A percentile compares a stretch with the other conserved stretches of the same genome.
These are phyloP conservation scores for Gymnoscopelus microlampas DNA, from an alignment of 2,797 vertebrate species.

Conservation along the genomic window DNA sequence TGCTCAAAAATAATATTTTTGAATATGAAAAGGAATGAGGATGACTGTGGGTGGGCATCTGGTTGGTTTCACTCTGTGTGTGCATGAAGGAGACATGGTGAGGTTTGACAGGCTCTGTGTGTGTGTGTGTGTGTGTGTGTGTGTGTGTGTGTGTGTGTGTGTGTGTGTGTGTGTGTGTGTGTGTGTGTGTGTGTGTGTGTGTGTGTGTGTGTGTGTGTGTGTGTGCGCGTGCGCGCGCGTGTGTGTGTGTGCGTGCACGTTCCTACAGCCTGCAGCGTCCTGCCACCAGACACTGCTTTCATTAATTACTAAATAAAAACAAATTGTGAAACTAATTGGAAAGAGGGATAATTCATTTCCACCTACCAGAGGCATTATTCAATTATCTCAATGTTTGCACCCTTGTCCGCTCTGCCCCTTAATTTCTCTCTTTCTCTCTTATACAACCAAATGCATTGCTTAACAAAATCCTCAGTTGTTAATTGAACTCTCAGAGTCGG, in stretches of 20 bases:
- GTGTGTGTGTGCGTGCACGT: constrained; percentile 11
- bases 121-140: constrained; percentile 11
- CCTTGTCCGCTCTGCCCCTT: constrained; percentile 58
- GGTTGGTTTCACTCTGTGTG: constrained; percentile 57
- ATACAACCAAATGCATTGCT: constrained; percentile 47
- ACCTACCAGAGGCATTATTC: constrained; percentile 84
- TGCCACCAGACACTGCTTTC: constrained; percentile 79
- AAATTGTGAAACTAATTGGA: constrained; percentile 88
- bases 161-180: constrained; percentile 14
- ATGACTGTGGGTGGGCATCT: constrained; percentile 25
- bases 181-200: constrained; percentile 12
- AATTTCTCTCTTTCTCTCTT: constrained; percentile 55
- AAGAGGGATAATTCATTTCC: constrained; percentile 83
- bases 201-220: constrained; percentile 9
- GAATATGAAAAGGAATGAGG: constrained; percentile 41
- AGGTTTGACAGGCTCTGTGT: constrained; percentile 57
- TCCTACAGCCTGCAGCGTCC: constrained; percentile 68
- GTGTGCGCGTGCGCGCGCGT: constrained; percentile 4
- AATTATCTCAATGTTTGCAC: constrained; percentile 75
- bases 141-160: constrained; percentile 10
- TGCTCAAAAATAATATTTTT: constrained; percentile 34
- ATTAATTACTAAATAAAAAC: constrained; percentile 90
- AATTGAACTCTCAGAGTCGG: too few relatives aligned
- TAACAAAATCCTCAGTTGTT: constrained; percentile 39
- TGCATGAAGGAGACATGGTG: constrained; percentile 62